Evolutionary conservation across 2,113 vertebrate species (phyloP).

Genomic region (Podilymbus podiceps): DNA sequence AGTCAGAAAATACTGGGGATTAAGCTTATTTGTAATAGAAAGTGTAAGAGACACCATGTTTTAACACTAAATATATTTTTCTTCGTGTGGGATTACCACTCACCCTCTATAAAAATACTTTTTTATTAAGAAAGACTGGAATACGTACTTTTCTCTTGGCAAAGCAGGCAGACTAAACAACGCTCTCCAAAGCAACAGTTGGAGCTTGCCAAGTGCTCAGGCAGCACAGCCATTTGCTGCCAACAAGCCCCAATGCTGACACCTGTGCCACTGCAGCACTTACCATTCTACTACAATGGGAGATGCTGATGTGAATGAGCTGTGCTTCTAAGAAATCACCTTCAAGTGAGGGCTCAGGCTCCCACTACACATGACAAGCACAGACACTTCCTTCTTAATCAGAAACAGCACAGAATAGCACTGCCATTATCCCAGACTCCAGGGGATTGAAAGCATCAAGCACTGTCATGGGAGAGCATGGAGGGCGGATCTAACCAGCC

Average conservation of each 20-base stretch:
- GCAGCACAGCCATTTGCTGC: not conserved
- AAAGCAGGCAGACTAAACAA: not conserved
- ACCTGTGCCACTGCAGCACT: not conserved
- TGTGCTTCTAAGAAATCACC: not conserved
- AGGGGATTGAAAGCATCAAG: not conserved
- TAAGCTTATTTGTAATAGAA: not conserved
- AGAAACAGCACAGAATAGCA: not conserved
- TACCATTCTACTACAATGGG: not conserved
- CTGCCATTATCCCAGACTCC: not conserved
- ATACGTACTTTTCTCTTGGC: not conserved
- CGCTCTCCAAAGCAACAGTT: not conserved
- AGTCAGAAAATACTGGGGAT: not conserved
- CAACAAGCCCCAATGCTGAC: not conserved
- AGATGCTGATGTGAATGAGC: not conserved
- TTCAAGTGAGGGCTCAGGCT: not conserved
- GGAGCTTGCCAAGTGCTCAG: not conserved
- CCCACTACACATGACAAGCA: not conserved
- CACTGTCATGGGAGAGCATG: fast-evolving
- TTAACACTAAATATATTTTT: not conserved
- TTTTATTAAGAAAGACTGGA: not conserved
- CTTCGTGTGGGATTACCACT: not conserved
- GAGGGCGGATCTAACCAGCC: not conserved
- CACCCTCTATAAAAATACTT: not conserved
- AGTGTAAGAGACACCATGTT: not conserved
- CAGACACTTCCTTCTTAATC: not conserved